Percentiles rank a stretch among this genome's conserved stretches.
Conservation (phyloP, 2,113 vertebrate genomes). For the Microcebus griseorufus region DNA sequence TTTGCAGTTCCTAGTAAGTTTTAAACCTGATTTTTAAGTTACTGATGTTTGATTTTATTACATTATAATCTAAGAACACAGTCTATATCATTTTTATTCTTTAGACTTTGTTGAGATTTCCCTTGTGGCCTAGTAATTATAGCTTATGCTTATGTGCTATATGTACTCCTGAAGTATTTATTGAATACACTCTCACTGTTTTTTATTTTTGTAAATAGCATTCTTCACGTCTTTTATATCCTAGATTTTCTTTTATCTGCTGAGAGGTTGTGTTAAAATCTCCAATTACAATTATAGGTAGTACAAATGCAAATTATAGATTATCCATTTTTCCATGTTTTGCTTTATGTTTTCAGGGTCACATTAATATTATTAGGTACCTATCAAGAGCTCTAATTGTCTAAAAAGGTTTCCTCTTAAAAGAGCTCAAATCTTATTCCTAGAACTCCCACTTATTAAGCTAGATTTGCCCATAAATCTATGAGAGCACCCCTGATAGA, state of each 20-base stretch:
- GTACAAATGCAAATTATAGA: background rate
- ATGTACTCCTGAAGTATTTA: background rate
- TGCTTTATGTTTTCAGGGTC: background rate
- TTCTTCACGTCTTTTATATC: background rate
- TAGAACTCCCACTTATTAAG: background rate
- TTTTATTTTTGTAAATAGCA: background rate
- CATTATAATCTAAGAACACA: background rate
- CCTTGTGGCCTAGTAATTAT: background rate
- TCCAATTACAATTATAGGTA: background rate
- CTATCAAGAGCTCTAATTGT: background rate
- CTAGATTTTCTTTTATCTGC: slow-evolving; percentile 28
- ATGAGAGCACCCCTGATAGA: background rate
- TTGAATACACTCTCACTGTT: background rate
- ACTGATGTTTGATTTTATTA: slow-evolving; percentile 31
- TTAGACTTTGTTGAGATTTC: background rate
- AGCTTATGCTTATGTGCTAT: background rate
- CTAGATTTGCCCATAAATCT: background rate
- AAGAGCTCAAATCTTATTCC: background rate
- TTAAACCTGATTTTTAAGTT: background rate
- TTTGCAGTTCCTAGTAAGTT: slow-evolving; percentile 23
- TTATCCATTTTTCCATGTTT: background rate
- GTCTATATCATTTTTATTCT: background rate
- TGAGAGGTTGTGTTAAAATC: background rate
- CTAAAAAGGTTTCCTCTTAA: background rate
- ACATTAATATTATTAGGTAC: background rate